Conservation (phyloP, 2,113 vertebrate genomes). For the Bagarius yarrelli region DNA sequence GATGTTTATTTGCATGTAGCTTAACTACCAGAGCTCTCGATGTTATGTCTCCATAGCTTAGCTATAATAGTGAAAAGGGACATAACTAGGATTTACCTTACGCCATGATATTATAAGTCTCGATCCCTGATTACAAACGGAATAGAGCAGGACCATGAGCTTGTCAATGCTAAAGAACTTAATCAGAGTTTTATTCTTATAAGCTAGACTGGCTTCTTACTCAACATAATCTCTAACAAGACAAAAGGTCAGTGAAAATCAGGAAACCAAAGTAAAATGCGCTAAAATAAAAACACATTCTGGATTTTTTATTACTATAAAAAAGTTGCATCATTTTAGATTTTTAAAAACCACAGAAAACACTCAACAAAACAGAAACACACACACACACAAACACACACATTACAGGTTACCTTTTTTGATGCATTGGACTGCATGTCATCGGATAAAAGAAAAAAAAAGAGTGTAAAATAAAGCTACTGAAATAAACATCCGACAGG, state of each 20-base stretch:
- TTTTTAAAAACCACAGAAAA: not conserved
- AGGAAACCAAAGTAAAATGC: no score
- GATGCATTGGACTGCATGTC: conserved; percentile 60
- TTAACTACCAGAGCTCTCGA: no score
- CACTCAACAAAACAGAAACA: not conserved
- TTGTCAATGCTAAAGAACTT: not conserved
- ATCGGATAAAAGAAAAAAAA: conserved; percentile 41
- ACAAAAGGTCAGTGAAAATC: not conserved
- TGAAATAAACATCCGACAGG: not conserved
- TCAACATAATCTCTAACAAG: not conserved
- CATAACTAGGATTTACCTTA: not conserved
- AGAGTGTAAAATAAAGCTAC: not conserved
- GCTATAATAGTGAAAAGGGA: not conserved
- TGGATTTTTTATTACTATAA: no score
- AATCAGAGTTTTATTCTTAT: not conserved
- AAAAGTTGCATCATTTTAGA: not conserved
- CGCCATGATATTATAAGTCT: not conserved
- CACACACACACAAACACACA: conserved; percentile 11
- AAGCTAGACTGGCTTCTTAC: not conserved
- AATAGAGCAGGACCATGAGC: not conserved
- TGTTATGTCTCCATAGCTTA: no score
- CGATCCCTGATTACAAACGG: not conserved
- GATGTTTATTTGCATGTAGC: no score
- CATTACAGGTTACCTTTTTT: conserved; percentile 67
- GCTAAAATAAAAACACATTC: no score